Evolutionary conservation across 2,797 vertebrate genomes (phyloP).

Genomic region (Rallus crepitans): DNA sequence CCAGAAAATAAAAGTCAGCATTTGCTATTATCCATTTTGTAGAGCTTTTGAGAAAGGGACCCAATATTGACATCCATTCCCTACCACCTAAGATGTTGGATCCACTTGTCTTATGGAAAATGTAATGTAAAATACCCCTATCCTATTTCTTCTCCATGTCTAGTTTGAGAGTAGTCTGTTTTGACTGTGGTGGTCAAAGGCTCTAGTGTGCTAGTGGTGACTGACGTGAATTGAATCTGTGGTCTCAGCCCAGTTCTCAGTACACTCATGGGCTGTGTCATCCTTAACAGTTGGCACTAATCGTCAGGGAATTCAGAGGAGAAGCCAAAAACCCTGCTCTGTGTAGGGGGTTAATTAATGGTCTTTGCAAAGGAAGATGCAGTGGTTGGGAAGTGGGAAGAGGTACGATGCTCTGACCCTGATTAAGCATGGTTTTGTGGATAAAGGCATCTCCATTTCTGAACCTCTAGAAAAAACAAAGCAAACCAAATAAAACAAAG

Average conservation of each 20-base stretch:
- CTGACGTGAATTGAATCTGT: neutral
- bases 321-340: neutral
- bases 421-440: constrained; percentile 38
- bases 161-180: neutral
- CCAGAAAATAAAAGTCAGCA: neutral
- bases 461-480: constrained; percentile 25
- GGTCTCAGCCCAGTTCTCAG: constrained; percentile 20
- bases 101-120: neutral
- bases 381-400: constrained; percentile 17
- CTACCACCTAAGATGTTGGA: neutral
- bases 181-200: neutral
- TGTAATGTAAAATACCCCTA: neutral
- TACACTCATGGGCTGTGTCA: constrained; percentile 13
- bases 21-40: neutral
- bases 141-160: neutral
- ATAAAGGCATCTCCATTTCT: neutral
- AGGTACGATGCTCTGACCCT: neutral
- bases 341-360: neutral
- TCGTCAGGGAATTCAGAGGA: neutral
- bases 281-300: neutral
- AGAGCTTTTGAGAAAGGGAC: neutral
- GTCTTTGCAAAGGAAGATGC: neutral
- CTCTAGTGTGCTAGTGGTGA: neutral
- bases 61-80: accelerated
- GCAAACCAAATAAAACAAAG: neutral